Base-by-base conservation (phyloP, 1,140 invertebrate genomes). In the Frieseomelitta varia region DNA sequence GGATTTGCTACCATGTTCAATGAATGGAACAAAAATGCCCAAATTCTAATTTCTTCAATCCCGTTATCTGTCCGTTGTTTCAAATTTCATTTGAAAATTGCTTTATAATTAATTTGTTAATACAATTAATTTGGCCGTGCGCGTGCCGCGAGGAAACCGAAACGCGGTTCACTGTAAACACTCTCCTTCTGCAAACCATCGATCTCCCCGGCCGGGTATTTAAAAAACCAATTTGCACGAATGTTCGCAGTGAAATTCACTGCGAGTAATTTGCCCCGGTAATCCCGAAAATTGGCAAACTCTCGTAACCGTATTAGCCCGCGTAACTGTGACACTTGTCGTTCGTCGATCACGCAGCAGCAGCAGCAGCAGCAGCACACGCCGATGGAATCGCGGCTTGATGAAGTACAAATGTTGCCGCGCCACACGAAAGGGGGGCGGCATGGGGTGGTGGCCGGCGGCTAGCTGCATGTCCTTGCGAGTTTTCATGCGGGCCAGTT, bases 401-500 rank as follows among this genome's bases (percentile, higher is more conserved):
- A 47, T 58, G 24, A 71, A 71, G 67, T 80, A 72, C 53, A 61
- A 47, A 80, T 30, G 30, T 55, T 47, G 34, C n/a, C 24, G 15
- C 19, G n/a, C 47, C 21, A 3, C 10, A 30, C 30, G n/a, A 47
- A 47, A 0, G 4, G 39, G 39, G 39, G 39, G 39, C 8, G 39
- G 39, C 3, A 47, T 0, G 6, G 39, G 39, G 8, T 47, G 39
- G 39, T 8, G 39, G 39, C 8, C 39, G 39, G 39, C 39, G 39
- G 39, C 39, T 47, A 47, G 39, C 39, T 47, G 39, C 39, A 47
- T 47, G 14, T 24, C 10, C 47, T 56, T 27, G 21, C 34, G 74
- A 77, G 61, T 76, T 76, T 77, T 77, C 73, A n/a, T 21, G 21
- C 34, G 77, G 12, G n/a, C 30, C 51, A 47, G 27, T 24, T 51